Evolutionary conservation across 1,140 invertebrate genomes (phyloP), one percentile per base, ranked within the genome.

Genomic region (Oscheius sp.): DNA sequence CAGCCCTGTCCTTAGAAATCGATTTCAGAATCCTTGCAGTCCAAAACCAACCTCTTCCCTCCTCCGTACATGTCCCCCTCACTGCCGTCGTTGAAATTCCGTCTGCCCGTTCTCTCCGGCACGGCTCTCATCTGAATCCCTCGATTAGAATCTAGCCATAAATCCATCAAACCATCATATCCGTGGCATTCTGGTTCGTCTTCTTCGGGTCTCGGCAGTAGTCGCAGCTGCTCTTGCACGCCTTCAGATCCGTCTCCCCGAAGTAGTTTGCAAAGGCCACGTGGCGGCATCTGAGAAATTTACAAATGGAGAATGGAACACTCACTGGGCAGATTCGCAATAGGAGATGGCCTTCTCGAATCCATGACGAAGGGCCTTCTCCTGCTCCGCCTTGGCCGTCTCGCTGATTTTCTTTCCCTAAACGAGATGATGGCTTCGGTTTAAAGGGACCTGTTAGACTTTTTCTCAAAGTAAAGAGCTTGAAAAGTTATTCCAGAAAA

Each of bases 311-410:
- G 4, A 0, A 26, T 68, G 31, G 20, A 3, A 20, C 13, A 59
- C 67, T 69, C n/a, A 73, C 70, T 55, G 42, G 3, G 70, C 61
- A 64, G 55, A 65, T 58, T 75, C 74, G 31, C 68, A 70, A 42
- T 72, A 75, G n/a, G 73, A 61, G 18, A 75, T 28, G 68, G 72
- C 72, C 36, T 71, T 71, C 34, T 64, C 61, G 23, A 75, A 64
- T 28, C 74, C 74, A 18, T 42, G 35, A 20, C 67, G 32, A 7
- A 75, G 59, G 26, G 74, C 73, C 62, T 75, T 64, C 23, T 52
- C 70, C 35, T 75, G 74, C 68, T 76, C 69, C 31, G 28, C 55
- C 29, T 75, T 74, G 3, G 63, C 35, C 0, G 55, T 64, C 0
- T 61, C 74, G 34, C 45, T 66, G 7, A 76, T 75, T n/a, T 75